phyloP scores from a whole-genome alignment of 1,140 invertebrate genomes.

The Lordiphosa mommai region DNA sequence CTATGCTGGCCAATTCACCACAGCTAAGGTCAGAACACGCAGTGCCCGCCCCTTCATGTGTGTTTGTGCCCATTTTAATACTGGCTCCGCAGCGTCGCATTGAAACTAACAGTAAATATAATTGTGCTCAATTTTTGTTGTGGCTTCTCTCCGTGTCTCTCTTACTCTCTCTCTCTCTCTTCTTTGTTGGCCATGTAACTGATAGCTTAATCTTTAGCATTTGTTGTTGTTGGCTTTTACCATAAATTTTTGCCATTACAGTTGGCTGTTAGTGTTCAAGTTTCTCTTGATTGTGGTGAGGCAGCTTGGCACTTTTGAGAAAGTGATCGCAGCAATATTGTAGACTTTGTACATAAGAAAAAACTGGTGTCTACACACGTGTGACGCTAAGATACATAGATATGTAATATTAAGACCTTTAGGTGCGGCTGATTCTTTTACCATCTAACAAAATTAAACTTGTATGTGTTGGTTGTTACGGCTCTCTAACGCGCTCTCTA shows the following conservation, averaged over 20 bases:
- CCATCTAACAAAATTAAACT: constrained; percentile 38
- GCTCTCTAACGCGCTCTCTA: not conserved
- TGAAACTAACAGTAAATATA: constrained; percentile 56
- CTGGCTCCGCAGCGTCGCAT: constrained; percentile 30
- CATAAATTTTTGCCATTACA: constrained; percentile 22
- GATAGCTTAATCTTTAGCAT: constrained; percentile 31
- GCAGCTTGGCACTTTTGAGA: constrained; percentile 28
- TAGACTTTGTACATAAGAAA: not conserved
- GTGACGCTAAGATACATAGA: not conserved
- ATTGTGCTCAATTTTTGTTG: constrained; percentile 38
- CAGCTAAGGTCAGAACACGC: constrained; percentile 42
- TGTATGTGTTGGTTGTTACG: constrained; percentile 38
- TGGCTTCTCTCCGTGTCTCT: constrained; percentile 14
- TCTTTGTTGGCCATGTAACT: constrained; percentile 30
- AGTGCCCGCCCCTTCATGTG: not conserved
- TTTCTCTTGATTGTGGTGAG: constrained; percentile 18
- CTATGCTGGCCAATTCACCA: constrained; percentile 6
- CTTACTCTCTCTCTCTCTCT: constrained; percentile 1
- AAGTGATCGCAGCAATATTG: constrained; percentile 21
- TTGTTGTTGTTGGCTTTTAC: constrained; percentile 27
- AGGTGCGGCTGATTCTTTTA: constrained; percentile 26
- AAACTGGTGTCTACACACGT: no score
- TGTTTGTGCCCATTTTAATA: constrained; percentile 43
- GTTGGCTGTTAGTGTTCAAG: constrained; percentile 12
- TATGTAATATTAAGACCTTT: constrained; percentile 21